These are phyloP conservation scores for Cryptotis parvus DNA, from an alignment of 2,113 vertebrate species.

Conservation along the genomic window DNA sequence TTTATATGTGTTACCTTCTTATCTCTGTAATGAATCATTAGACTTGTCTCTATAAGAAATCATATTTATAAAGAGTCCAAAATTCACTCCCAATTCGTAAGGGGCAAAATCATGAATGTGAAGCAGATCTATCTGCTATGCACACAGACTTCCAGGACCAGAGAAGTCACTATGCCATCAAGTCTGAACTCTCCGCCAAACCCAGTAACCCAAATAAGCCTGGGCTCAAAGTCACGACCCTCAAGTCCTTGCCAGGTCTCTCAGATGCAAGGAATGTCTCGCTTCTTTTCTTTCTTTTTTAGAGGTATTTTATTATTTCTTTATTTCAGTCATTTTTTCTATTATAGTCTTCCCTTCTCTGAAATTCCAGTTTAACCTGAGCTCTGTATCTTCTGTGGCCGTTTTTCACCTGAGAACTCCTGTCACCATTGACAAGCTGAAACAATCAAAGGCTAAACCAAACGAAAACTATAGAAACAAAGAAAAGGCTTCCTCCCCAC, in stretches of 20 bases:
- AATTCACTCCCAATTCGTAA: constrained; percentile 7
- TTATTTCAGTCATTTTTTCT: too few relatives aligned
- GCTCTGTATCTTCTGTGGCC: not conserved
- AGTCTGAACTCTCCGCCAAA: not conserved
- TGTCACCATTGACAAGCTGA: not conserved
- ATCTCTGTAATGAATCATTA: not conserved
- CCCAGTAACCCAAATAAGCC: not conserved
- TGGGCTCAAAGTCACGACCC: not conserved
- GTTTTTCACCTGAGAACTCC: not conserved
- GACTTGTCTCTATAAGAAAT: not conserved
- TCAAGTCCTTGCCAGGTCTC: not conserved
- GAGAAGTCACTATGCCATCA: not conserved
- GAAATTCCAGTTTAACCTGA: not conserved
- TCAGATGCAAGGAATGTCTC: not conserved
- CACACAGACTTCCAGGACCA: not conserved
- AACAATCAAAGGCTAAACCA: not conserved
- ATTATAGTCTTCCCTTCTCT: not conserved
- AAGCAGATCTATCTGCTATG: not conserved
- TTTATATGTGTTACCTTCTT: not conserved
- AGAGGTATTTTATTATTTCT: too few relatives aligned
- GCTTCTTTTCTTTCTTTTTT: too few relatives aligned
- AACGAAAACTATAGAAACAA: too few relatives aligned
- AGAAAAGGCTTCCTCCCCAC: too few relatives aligned
- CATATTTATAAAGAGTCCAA: not conserved
- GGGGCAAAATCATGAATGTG: not conserved